Base-by-base conservation (phyloP, 2,113 vertebrate species). In the Microcebus lehilahytsara region DNA sequence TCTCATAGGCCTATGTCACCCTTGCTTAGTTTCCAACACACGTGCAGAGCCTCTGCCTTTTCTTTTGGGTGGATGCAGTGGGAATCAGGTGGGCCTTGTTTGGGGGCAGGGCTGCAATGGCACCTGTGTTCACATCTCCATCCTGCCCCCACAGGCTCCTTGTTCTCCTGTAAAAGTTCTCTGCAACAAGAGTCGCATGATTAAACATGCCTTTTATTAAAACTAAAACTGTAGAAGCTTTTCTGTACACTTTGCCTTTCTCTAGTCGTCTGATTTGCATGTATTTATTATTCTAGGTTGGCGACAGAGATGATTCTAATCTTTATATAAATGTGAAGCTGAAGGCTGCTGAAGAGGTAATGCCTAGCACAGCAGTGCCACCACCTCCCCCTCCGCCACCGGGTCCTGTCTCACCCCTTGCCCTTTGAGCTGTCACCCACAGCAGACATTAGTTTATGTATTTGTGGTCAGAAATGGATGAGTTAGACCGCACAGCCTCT, bases 241-340 rank as follows among this genome's bases (percentile, higher is more conserved):
- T 85, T 86, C 80, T 93, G 49, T 92, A 90, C 56, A 90, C 84
- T 58, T 66, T 92, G 92, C 53, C 66, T 88, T 90, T 95, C 49
- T 40, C 89, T 96, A 27, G 85, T 40, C 3, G 0, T 90, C 97
- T 94, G 86, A 97, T 96, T 97, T 96, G 93, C 86, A 87, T 98
- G 69, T 87, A 60, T 96, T 97, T 97, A 56, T 98, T 85, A 95
- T 95, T 96, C 94, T 98, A 99, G 99, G 99, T 99, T 98, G 99
- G 99, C 95, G 98, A 99, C 98, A 98, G 99, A 62, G 99, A 99
- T 90, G 99, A 99, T 98, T 99, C 99, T 13, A 99, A 99, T 98
- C 98, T 99, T 95, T 99, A 99, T 98, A 99, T 99, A 98, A 99
- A 99, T 90, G 99, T 99, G 99, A 99, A 99, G 98, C 96, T 99